Percentiles rank a stretch among this genome's conserved stretches.
Evolutionary conservation across 2,797 vertebrate genomes (phyloP).

Genomic region (Peromyscus nudipes): DNA sequence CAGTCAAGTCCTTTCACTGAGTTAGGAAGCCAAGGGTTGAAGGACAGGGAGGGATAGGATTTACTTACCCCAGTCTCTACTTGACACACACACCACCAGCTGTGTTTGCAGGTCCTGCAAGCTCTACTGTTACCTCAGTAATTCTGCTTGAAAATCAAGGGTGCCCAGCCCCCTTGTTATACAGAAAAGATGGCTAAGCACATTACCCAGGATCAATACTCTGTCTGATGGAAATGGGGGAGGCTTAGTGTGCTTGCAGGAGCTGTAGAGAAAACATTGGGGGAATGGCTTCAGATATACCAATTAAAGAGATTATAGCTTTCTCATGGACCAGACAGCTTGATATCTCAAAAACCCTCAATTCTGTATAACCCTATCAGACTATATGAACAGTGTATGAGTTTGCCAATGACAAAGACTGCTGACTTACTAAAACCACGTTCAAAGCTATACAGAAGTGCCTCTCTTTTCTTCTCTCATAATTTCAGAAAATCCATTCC

Average conservation of each 20-base stretch:
- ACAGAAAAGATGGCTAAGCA: conserved; percentile 74
- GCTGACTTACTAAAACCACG: conserved; percentile 15
- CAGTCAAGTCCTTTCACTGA: conserved; percentile 49
- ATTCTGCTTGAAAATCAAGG: conserved; percentile 63
- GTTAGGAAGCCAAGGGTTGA: conserved; percentile 4
- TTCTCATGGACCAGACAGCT: conserved; percentile 58
- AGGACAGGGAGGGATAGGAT: neutral
- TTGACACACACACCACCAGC: neutral
- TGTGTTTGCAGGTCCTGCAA: neutral
- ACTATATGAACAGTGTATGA: neutral
- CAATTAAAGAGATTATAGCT: conserved; percentile 48
- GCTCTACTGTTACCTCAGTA: conserved; percentile 55
- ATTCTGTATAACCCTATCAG: neutral
- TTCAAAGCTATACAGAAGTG: neutral
- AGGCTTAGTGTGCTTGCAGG: conserved; percentile 52
- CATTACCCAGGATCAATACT: conserved; percentile 74
- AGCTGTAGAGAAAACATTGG: conserved; percentile 32
- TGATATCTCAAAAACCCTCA: conserved; percentile 46
- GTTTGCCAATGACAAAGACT: conserved; percentile 55
- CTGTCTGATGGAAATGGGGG: conserved; percentile 66
- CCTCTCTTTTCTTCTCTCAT: neutral
- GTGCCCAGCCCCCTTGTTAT: conserved; percentile 44
- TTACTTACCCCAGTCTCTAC: neutral
- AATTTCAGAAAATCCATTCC: neutral
- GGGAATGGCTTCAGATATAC: conserved; percentile 68